Base-by-base conservation (phyloP, 37 sponge, comb jelly and placozoan genomes). In the Amphimedon queenslandica region DNA sequence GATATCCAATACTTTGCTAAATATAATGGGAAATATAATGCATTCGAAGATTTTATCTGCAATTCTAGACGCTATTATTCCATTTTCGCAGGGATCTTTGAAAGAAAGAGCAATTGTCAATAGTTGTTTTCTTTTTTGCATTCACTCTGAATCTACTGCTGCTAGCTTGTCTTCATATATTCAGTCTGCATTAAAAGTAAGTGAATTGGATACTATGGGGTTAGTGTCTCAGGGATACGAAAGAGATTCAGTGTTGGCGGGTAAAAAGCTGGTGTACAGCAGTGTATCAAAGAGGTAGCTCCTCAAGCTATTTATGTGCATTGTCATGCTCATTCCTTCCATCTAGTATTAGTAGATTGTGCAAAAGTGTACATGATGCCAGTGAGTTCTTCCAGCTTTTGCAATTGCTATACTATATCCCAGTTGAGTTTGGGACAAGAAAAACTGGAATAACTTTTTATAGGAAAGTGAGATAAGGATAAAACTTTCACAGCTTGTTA, bases 191-290 rank as follows among this genome's bases (percentile, higher is more conserved):
- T n/a, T n/a, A n/a, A n/a, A n/a, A n/a, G n/a, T n/a, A n/a, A n/a
- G n/a, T 18, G 13, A 18, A 47, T 13, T 47, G 53, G 53, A 47
- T 51, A 72, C 77, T 25, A 57, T 10, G 33, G 71, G 74, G 58
- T 64, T 77, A 36, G 82, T 82, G 24, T 70, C 74, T 42, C 79
- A 82, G 74, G 82, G 83, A 56, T 88, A 82, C 72, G 82, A 88
- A 57, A 79, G 88, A 63, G 82, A 82, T 57, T 77, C 82, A 32
- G 82, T 88, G 51, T 82, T 88, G 88, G 82, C 82, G 57, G 88
- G 88, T 38, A 56, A 58, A 24, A 82, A 79, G 51, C 82, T 41
- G 88, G 82, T 64, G 83, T 88, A 38, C 82, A 81, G 38, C 61
- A 67, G 37, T 40, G 67, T 40, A 70, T 86, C 25, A 74, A 42